Conservation (phyloP, 1,140 invertebrate species). For the Drosophila yakuba region DNA sequence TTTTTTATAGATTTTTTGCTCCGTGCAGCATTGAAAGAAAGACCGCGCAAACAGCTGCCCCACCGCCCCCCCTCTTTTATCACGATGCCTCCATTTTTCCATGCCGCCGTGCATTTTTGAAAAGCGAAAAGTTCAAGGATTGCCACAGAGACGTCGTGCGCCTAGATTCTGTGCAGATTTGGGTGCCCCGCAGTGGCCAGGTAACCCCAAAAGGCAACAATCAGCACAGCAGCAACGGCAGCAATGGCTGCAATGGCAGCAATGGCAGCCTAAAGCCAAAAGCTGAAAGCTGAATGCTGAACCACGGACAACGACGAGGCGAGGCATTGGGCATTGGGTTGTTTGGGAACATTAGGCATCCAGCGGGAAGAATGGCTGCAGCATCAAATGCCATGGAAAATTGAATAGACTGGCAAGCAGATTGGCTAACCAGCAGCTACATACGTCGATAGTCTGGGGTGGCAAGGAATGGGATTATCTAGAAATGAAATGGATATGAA, state of each 20-base stretch:
- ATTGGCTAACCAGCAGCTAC: too few species aligned
- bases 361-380: neutral
- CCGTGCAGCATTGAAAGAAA: neutral
- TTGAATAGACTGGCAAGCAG: neutral
- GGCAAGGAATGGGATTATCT: too few species aligned
- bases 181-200: slow-evolving; percentile 50
- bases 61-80: neutral
- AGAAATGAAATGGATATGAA: too few species aligned
- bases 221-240: slow-evolving; percentile 6
- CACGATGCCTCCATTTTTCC: slow-evolving; percentile 32
- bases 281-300: slow-evolving; percentile 17
- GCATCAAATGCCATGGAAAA: slow-evolving; percentile 3
- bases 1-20: too few species aligned
- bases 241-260: slow-evolving; percentile 1
- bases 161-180: slow-evolving; percentile 70
- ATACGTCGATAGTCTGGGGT: too few species aligned
- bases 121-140: slow-evolving; percentile 79
- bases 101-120: slow-evolving; percentile 69
- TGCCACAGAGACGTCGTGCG: slow-evolving; percentile 59
- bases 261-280: slow-evolving; percentile 4
- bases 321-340: neutral
- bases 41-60: slow-evolving; percentile 4
- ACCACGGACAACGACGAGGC: slow-evolving; percentile 15
- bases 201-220: slow-evolving; percentile 64
- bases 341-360: neutral